Base-by-base conservation (phyloP, 1,140 invertebrate species). In the Brachionus sp. region DNA sequence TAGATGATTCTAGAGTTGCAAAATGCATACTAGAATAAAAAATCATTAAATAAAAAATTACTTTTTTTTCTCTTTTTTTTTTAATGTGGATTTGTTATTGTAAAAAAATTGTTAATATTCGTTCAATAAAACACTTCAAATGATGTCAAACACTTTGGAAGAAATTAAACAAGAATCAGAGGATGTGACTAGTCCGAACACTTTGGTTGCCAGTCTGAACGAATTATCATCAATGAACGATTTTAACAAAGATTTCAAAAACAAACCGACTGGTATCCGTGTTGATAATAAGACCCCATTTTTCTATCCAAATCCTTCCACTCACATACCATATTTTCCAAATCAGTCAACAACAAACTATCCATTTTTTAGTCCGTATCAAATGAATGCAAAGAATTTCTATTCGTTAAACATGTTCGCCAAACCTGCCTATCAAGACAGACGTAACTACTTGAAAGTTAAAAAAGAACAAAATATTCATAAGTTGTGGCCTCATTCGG, bases 391-490 rank as follows among this genome's bases (percentile, higher is more conserved):
- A 7, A 44, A 44, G 25, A 46, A 75, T 39, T 75, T 75, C 25
- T 46, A 75, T 25, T 25, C n/a, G 12, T 2, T 42, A n/a, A 73
- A 33, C n/a, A 35, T 37, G 37, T 73, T 73, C 16, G 39, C 4
- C 16, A 68, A 68, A 12, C 64, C 25, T 5, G 19, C 5, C 10
- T 73, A 39, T 35, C 37, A 39, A 10, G 68, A 73, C 16, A 37
- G 13, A 13, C 39, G 39, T 10, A 50, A 13, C 44, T 75, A 75
- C 46, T 25, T 75, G 6, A 75, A 75, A 10, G 39, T 33, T 10
- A 75, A 75, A 75, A 75, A 75, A 46, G 70, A 75, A 23, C 70
- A 75, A 29, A 75, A 75, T 25, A 46, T 75, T 39, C 70, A 75
- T 25, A 75, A 75, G 25, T n/a, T 75, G 10, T 75, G 70, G 70